Percentiles rank a stretch among this genome's conserved stretches.
phyloP scores from a whole-genome alignment of 2,888 invertebrate genomes.

The Monoplex corrugatus region DNA sequence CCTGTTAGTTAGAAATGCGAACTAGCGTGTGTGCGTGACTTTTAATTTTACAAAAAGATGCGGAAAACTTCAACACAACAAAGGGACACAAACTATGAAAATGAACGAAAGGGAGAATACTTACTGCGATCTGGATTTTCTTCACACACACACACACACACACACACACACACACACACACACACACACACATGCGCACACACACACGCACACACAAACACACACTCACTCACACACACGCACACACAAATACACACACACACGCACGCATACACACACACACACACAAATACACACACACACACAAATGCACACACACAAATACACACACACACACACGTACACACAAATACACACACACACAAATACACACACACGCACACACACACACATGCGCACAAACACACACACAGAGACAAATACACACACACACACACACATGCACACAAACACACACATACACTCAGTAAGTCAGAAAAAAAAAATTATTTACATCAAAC shows the following conservation, averaged over 20 bases:
- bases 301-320: neutral
- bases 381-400: neutral
- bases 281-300: neutral
- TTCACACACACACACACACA: constrained; percentile 7
- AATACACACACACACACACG: neutral
- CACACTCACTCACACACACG: neutral
- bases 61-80: neutral
- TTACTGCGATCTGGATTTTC: too few relatives aligned
- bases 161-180: neutral
- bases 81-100: too few relatives aligned
- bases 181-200: neutral
- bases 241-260: neutral
- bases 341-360: neutral
- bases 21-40: too few relatives aligned
- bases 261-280: neutral
- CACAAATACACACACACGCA: neutral
- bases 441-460: neutral
- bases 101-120: too few relatives aligned
- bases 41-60: too few relatives aligned
- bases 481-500: too few relatives aligned
- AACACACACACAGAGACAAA: neutral
- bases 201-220: neutral
- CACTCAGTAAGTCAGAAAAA: too few relatives aligned
- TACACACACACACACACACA: neutral
- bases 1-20: too few relatives aligned